Conservation (phyloP, 2,888 invertebrate species). For the Carpatolechia fugitivella region DNA sequence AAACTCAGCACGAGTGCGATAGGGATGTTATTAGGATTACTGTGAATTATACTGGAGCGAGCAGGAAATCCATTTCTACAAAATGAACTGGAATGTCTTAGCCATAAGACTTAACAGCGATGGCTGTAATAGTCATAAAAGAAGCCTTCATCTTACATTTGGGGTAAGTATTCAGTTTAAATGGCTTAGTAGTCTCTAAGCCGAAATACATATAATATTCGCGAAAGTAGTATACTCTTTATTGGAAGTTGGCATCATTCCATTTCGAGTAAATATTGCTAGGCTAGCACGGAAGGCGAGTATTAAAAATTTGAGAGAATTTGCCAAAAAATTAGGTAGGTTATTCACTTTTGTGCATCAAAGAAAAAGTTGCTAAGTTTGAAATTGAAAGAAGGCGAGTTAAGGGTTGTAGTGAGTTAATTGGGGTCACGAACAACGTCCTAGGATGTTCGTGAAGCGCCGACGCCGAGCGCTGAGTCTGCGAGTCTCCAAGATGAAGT, state of each 20-base stretch:
- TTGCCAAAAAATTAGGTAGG: slow-evolving; percentile 38
- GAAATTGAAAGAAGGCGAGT: slow-evolving; percentile 19
- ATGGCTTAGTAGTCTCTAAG: slow-evolving; percentile 31
- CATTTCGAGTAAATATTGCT: slow-evolving; percentile 52
- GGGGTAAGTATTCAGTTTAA: slow-evolving; percentile 33
- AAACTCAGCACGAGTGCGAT: slow-evolving; percentile 28
- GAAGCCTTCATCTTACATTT: slow-evolving; percentile 33
- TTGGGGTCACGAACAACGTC: slow-evolving; percentile 40
- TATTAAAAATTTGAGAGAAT: slow-evolving; percentile 43
- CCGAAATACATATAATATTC: slow-evolving; percentile 17
- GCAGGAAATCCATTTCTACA: slow-evolving; percentile 18
- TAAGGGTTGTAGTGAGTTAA: slow-evolving; percentile 31
- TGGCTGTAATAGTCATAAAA: slow-evolving; percentile 33
- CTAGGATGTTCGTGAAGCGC: slow-evolving; percentile 35
- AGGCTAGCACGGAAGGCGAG: slow-evolving; percentile 40
- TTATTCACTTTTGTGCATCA: neutral
- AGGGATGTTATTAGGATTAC: slow-evolving; percentile 30
- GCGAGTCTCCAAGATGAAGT: slow-evolving; percentile 42
- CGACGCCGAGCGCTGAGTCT: slow-evolving; percentile 40
- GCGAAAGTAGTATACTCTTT: slow-evolving; percentile 36
- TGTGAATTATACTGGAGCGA: slow-evolving; percentile 24
- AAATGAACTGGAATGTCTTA: slow-evolving; percentile 18
- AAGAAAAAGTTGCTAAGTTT: slow-evolving; percentile 14
- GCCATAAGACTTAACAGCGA: slow-evolving; percentile 25
- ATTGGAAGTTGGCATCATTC: slow-evolving; percentile 57